Conservation (phyloP, 2,113 vertebrate species). For the Rhipidura dahli region DNA sequence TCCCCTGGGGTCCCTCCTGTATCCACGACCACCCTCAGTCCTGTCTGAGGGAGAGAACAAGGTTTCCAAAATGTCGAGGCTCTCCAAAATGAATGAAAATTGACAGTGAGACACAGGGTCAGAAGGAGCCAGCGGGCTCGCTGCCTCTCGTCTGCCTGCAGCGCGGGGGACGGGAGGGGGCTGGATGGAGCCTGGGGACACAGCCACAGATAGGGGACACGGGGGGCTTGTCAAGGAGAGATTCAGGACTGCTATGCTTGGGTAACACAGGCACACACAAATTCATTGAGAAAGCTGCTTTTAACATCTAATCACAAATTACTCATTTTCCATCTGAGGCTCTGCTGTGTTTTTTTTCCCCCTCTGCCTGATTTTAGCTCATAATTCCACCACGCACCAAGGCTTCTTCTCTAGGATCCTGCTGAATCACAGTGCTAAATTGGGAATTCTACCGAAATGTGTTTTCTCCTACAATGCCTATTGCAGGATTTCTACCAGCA, state of each 20-base stretch:
- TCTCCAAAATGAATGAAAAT: neutral
- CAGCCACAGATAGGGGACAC: neutral
- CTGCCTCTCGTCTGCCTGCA: neutral
- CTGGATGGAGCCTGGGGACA: neutral
- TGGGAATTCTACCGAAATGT: neutral
- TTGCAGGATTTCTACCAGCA: neutral
- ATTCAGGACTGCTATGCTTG: neutral
- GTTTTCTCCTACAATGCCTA: neutral
- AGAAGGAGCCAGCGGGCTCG: neutral
- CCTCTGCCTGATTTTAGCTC: neutral
- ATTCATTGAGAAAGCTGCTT: neutral
- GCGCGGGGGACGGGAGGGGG: rapidly evolving
- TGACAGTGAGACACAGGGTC: neutral
- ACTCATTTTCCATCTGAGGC: neutral
- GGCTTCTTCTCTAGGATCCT: neutral
- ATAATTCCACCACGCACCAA: neutral
- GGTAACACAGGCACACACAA: neutral
- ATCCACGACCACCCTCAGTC: neutral
- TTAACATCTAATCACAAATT: neutral
- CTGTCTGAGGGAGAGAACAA: neutral
- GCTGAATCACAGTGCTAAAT: neutral
- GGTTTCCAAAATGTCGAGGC: neutral
- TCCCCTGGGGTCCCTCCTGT: neutral
- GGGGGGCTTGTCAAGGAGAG: neutral
- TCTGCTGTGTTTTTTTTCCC: neutral